phyloP scores from a whole-genome alignment of 2,113 vertebrate genomes.

The Nibea coibor region DNA sequence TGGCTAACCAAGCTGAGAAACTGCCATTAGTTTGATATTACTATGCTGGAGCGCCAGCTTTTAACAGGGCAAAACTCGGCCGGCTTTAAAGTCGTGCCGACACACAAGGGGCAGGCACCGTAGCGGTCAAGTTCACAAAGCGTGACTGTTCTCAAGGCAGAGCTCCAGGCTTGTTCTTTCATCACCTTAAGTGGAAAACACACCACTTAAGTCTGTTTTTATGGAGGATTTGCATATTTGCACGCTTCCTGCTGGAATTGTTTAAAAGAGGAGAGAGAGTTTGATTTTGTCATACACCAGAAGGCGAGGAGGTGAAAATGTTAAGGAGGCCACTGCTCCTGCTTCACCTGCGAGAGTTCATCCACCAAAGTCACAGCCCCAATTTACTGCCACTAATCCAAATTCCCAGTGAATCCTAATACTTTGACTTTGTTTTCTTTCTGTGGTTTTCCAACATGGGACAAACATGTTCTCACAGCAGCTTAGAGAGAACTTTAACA shows the following conservation, averaged over 20 bases:
- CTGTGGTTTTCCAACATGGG: constrained; percentile 35
- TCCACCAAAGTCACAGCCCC: constrained; percentile 16
- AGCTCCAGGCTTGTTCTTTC: constrained; percentile 65
- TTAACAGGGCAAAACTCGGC: constrained; percentile 61
- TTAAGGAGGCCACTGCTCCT: neutral
- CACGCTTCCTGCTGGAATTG: constrained; percentile 48
- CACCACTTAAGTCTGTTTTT: constrained; percentile 41
- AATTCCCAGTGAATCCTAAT: constrained; percentile 46
- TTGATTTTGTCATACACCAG: neutral
- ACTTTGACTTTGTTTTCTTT: constrained; percentile 26
- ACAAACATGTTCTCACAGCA: constrained; percentile 74
- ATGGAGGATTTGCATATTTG: constrained; percentile 67
- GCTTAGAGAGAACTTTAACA: constrained; percentile 68
- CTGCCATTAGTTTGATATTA: constrained; percentile 85
- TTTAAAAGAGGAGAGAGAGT: constrained; percentile 19
- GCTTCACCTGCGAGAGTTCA: constrained; percentile 34
- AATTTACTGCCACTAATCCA: constrained; percentile 45
- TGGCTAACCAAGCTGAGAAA: constrained; percentile 78
- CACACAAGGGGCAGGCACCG: constrained; percentile 53
- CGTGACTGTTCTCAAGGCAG: constrained; percentile 60
- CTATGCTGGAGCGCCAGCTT: constrained; percentile 63
- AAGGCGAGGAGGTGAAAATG: neutral
- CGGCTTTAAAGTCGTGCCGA: constrained; percentile 67
- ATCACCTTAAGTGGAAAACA: constrained; percentile 66
- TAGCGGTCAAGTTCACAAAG: constrained; percentile 71